Conservation (phyloP, 64 coral and sea anemone genomes). For the Montipora foliosa region DNA sequence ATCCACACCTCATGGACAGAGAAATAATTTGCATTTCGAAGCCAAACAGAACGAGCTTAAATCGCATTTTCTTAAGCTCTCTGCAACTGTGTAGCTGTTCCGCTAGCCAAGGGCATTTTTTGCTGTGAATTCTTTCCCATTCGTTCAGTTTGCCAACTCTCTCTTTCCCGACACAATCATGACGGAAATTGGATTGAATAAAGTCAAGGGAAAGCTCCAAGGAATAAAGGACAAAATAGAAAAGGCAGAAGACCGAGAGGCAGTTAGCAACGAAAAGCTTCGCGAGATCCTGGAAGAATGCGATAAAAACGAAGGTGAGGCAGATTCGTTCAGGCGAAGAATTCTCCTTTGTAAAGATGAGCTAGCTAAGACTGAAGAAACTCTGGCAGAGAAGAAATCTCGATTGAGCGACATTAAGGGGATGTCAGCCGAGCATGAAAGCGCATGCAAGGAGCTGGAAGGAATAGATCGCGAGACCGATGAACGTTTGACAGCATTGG, state of each 20-base stretch:
- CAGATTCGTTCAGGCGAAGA: slow-evolving; percentile 71
- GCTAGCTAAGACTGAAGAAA: background rate
- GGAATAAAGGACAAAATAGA: slow-evolving; percentile 76
- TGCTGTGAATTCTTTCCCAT: too few species aligned
- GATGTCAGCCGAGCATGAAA: background rate
- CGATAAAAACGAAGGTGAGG: slow-evolving; percentile 60
- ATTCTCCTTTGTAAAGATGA: slow-evolving; percentile 57
- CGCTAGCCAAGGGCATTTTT: too few species aligned
- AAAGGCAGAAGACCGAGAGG: slow-evolving; percentile 47
- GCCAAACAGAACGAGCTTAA: background rate
- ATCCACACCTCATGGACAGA: slow-evolving; percentile 13
- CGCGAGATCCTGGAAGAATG: slow-evolving; percentile 35
- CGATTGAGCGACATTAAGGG: slow-evolving; percentile 15
- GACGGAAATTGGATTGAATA: slow-evolving; percentile 21
- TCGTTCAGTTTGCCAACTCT: background rate
- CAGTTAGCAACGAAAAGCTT: slow-evolving; percentile 18
- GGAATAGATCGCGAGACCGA: slow-evolving; percentile 65
- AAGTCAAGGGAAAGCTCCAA: slow-evolving; percentile 67
- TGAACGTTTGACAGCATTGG: slow-evolving; percentile 24
- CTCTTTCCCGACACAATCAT: background rate
- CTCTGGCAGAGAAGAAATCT: background rate
- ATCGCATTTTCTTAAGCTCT: slow-evolving; percentile 2
- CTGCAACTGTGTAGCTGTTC: background rate
- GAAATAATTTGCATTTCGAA: slow-evolving; percentile 50
- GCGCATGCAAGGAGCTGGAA: slow-evolving; percentile 53